Base-by-base conservation (phyloP, 1,140 invertebrate genomes). In the Papilio glaucus region DNA sequence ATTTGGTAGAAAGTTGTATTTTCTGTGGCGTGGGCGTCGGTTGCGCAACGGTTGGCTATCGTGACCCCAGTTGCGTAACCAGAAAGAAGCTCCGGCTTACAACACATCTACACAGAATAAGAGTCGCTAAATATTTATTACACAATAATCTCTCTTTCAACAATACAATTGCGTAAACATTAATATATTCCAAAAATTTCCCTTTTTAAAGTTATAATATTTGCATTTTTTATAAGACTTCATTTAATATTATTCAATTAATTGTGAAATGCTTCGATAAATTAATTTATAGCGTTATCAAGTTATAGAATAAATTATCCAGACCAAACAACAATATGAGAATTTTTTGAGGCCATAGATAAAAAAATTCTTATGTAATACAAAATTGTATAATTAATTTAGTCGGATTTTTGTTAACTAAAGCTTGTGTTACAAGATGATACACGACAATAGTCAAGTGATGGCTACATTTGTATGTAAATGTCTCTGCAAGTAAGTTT, bases 1-100 rank as follows among this genome's bases (percentile, higher is more conserved):
- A 72, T 79, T 80, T 73, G 79, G 81, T 91, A 92, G 90, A 92
- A 92, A 91, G 90, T 88, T 41, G 41, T 79, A 78, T 90, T 88
- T 88, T 89, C 87, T 77, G 86, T 72, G 73, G 18, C 37, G 78
- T 88, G 83, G 82, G 83, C 82, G 80, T 79, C 73, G 69, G 73
- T 91, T 85, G 61, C 85, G 83, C 77, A 90, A 92, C 70, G 60
- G 10, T 70, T 65, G 83, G 84, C 69, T 82, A 72, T 76, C 68
- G 73, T 90, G 90, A 91, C 89, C 88, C 84, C 83, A 45, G 75
- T 92, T 89, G 82, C 88, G 83, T 89, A 88, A 92, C 39, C 82
- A 77, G 74, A 85, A 86, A 85, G 81, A 87, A 79, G 81, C 81
- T 73, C 73, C 79, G 71, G 74, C 75, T 92, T 90, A 79, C 87